phyloP scores from a whole-genome alignment of 2,113 vertebrate species.

The Centropus bengalensis region DNA sequence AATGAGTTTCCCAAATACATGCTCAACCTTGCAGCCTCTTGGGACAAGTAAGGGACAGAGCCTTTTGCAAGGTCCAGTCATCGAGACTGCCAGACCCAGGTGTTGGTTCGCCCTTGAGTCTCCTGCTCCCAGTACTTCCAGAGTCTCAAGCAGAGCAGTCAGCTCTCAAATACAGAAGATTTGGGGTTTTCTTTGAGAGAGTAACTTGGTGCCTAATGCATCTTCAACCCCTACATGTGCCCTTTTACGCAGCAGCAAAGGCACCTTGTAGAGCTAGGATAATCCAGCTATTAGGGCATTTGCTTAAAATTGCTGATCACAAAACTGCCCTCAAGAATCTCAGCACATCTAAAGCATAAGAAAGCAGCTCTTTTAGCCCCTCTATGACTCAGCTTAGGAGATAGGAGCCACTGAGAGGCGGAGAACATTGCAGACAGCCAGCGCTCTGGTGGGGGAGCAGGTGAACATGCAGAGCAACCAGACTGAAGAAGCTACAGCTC shows the following conservation, averaged over 20 bases:
- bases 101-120: neutral
- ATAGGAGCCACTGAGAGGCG: rapidly evolving
- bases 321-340: neutral
- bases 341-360: neutral
- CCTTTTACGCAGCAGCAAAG: neutral
- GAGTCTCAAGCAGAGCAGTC: neutral
- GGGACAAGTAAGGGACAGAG: neutral
- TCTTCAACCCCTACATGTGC: neutral
- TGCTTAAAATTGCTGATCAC: neutral
- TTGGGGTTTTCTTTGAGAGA: neutral
- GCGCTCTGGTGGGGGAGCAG: rapidly evolving
- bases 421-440: neutral
- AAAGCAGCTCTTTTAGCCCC: neutral
- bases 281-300: neutral
- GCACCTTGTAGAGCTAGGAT: neutral
- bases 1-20: neutral
- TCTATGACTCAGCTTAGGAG: neutral
- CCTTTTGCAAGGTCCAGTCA: neutral
- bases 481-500: neutral
- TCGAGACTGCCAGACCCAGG: neutral
- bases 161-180: neutral
- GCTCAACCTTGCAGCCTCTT: neutral
- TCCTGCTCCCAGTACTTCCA: neutral
- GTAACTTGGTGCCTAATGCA: neutral
- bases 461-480: neutral